Percentiles rank a stretch among this genome's conserved stretches.
These are phyloP conservation scores for Agrochola circellaris DNA, from an alignment of 2,888 invertebrate genomes.

Conservation along the genomic window DNA sequence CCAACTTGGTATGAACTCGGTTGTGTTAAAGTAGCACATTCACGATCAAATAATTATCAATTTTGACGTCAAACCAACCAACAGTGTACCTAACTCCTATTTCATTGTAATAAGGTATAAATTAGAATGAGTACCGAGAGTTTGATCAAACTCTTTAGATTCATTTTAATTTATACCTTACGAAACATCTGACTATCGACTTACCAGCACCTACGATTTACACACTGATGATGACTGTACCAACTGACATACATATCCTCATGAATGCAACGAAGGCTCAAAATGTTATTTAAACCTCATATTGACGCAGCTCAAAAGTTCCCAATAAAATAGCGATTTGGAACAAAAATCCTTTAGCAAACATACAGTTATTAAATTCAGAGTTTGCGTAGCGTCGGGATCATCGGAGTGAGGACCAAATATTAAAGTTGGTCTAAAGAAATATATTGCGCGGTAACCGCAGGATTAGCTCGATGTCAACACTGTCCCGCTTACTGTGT, in stretches of 20 bases:
- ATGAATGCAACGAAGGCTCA: not conserved
- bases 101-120: not conserved
- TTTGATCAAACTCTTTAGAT: not conserved
- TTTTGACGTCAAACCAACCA: not conserved
- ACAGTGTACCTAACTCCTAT: not conserved
- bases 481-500: constrained; percentile 68
- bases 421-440: constrained; percentile 87
- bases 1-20: not conserved
- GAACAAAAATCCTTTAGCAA: constrained; percentile 72
- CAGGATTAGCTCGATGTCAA: constrained; percentile 82
- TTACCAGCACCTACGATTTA: too few relatives aligned
- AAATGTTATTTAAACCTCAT: constrained; percentile 26
- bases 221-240: not conserved
- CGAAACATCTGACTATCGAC: not conserved
- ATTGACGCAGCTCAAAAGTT: constrained; percentile 30
- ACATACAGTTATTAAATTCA: constrained; percentile 80
- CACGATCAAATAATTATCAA: not conserved
- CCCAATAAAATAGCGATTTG: constrained; percentile 72
- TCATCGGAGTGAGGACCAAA: constrained; percentile 79
- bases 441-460: constrained; percentile 80
- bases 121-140: not conserved
- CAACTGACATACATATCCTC: constrained; percentile 27
- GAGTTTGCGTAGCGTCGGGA: constrained; percentile 72
- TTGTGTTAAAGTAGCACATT: not conserved
- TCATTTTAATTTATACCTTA: not conserved